Evolutionary conservation across 2,888 invertebrate genomes (phyloP).

Genomic region (Tachina fera): DNA sequence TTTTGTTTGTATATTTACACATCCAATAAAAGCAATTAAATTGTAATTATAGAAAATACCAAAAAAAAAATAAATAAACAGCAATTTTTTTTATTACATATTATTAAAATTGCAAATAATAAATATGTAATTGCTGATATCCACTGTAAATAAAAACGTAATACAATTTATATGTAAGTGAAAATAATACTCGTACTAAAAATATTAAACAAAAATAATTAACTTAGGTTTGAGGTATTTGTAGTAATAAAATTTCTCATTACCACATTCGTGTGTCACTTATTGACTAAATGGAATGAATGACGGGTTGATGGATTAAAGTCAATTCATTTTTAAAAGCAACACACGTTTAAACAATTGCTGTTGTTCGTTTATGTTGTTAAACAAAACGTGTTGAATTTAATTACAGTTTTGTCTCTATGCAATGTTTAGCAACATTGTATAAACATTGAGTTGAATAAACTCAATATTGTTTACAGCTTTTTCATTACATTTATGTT

Average conservation of each 20-base stretch:
- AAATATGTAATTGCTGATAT: neutral
- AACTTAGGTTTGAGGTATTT: conserved; percentile 10
- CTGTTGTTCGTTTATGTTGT: neutral
- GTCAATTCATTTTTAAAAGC: conserved; percentile 3
- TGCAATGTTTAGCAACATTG: conserved; percentile 43
- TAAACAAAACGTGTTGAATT: conserved; percentile 47
- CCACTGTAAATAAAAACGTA: conserved; percentile 8
- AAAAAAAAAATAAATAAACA: neutral
- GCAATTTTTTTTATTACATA: neutral
- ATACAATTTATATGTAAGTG: neutral
- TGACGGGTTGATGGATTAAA: neutral
- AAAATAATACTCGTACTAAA: neutral
- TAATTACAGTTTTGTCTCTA: conserved; percentile 7
- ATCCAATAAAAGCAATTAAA: conserved; percentile 35
- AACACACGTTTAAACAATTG: conserved; percentile 27
- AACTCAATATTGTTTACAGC: conserved; percentile 24
- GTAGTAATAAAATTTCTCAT: conserved; percentile 9
- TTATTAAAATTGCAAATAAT: conserved; percentile 23
- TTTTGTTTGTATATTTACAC: neutral
- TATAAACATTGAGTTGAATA: conserved; percentile 47
- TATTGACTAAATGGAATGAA: neutral
- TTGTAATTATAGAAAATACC: conserved; percentile 14
- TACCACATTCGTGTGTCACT: neutral
- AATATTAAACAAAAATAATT: conserved; percentile 23
- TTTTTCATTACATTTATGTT: no score